Evolutionary conservation across 2,888 invertebrate genomes (phyloP), one percentile per base, ranked within the genome.

Genomic region (Ligdia adustata): DNA sequence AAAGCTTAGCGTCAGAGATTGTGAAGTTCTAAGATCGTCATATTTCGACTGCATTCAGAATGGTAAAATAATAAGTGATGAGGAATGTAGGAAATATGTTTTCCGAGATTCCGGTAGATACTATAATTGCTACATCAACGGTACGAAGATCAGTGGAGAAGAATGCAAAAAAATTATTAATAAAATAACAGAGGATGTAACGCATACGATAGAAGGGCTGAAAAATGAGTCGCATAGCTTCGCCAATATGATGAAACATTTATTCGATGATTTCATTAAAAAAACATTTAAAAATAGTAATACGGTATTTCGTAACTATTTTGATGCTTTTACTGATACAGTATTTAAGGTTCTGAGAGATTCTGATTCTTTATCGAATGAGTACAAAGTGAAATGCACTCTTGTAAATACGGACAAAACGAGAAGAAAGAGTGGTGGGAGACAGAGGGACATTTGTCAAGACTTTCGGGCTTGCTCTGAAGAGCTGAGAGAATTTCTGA

Each of bases 391-490:
- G 2, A 58, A 60, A 24, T 82, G 82, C 27, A 52, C 70, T 7
- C 37, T 75, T 2, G 41, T 74, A 1, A 56, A 65, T 26, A 18
- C 44, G 2, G 35, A 50, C n/a, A 31, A 42, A 42, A 13, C 6
- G 7, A 56, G 29, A 4, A 9, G 9, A 13, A 40, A 38, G 27
- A 5, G 11, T 3, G 9, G 7, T 26, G n/a, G 9, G 3, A 39
- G 43, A 29, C 9, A 27, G 16, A 42, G 34, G 9, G 6, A n/a
- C 1, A 37, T 22, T 9, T 84, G 85, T 26, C 27, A 44, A 1
- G 33, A 58, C 27, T 70, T 80, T 16, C 64, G 65, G 56, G 16
- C 85, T 14, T 88, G 88, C 42, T 71, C 82, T 0, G 59, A 62
- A 1, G 85, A 86, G 57, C 47, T 86, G 0, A 63, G 45, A 18